A percentile compares a stretch with the other conserved stretches of the same genome.
Evolutionary conservation across 2,113 vertebrate species (phyloP).

Genomic region (Ursus arctos): DNA sequence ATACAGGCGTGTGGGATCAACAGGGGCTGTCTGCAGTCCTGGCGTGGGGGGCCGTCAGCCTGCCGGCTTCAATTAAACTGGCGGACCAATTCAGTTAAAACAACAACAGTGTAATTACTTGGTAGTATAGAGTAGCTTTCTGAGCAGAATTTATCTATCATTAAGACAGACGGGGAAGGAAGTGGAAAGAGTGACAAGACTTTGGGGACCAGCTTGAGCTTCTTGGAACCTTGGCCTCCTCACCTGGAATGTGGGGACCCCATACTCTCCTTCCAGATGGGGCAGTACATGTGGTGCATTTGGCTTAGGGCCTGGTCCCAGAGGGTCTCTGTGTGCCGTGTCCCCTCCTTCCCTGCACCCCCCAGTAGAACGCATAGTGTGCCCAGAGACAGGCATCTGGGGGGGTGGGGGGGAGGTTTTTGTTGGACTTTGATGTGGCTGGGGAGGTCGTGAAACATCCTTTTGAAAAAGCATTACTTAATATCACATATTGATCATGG

Average conservation of each 20-base stretch:
- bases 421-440: background rate
- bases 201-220: background rate
- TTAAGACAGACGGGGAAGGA: background rate
- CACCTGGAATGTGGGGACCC: background rate
- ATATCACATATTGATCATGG: background rate
- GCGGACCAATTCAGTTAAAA: background rate
- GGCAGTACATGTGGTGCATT: rapidly evolving
- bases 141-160: background rate
- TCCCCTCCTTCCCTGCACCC: too few relatives aligned
- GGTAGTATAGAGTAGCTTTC: background rate
- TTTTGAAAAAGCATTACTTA: background rate
- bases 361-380: background rate
- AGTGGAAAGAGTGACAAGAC: rapidly evolving
- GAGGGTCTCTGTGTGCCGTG: background rate
- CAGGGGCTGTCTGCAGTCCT: background rate
- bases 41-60: background rate
- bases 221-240: background rate
- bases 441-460: background rate
- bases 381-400: background rate
- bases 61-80: background rate
- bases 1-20: background rate
- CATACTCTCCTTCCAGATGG: background rate
- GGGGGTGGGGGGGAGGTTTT: background rate
- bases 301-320: background rate
- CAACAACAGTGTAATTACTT: background rate